Evolutionary conservation across 2,113 vertebrate species (phyloP).

Genomic region (Nesoenas mayeri): DNA sequence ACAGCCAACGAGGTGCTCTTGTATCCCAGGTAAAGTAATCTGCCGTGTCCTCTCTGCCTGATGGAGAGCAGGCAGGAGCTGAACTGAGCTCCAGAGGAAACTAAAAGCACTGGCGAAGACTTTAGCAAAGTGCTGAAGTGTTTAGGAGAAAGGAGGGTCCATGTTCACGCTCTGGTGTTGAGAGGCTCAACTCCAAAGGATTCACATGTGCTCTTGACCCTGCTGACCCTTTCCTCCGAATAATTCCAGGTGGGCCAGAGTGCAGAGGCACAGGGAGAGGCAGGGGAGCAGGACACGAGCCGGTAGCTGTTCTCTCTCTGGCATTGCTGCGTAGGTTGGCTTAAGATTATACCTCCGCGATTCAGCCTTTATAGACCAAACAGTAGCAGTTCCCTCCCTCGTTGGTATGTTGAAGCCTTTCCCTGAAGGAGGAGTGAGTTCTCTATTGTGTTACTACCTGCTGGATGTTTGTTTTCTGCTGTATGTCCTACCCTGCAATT

Average conservation of each 20-base stretch:
- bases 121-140: not conserved
- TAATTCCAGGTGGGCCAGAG: not conserved
- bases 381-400: slow-evolving; percentile 25
- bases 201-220: not conserved
- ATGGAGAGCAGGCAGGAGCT: not conserved
- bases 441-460: not conserved
- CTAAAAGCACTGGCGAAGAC: not conserved
- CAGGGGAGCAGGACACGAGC: not conserved
- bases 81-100: not conserved
- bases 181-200: not conserved
- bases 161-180: not conserved
- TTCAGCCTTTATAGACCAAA: slow-evolving; percentile 27
- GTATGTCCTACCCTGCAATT: accelerated
- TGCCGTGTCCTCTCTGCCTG: not conserved
- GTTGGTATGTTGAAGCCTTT: not conserved
- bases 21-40: not conserved
- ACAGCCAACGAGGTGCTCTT: no score
- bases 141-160: not conserved
- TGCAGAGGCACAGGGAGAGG: not conserved
- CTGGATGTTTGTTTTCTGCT: not conserved
- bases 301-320: not conserved
- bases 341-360: not conserved
- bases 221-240: not conserved
- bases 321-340: not conserved
- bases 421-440: slow-evolving; percentile 11